Evolutionary conservation across 2,797 vertebrate genomes (phyloP), one percentile per base, ranked within the genome.

Genomic region (Petrocephalus sullivani): DNA sequence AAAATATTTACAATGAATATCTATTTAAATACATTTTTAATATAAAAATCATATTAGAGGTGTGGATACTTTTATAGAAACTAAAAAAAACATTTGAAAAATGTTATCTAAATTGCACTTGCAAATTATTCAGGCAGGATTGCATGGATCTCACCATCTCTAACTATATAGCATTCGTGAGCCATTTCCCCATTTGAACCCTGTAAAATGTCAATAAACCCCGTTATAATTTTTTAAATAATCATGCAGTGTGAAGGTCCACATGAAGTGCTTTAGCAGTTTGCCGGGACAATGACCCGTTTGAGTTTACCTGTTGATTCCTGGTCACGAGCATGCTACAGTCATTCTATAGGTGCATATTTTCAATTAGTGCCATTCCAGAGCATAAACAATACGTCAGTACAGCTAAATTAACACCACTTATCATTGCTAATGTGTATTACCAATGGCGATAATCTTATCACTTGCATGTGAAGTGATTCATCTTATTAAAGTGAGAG

Each of bases 381-480:
- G 23, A 41, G 37, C 28, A 87, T 46, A 82, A 82, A 91, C 86
- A 89, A 90, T 90, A 88, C 78, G 87, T 23, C 53, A 85, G 56
- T 87, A 90, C 89, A 87, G 56, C 54, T 58, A 82, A 54, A 85
- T 88, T 85, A 61, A 71, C 58, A 88, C 33, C 51, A 14, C 10
- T 19, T 67, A 23, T 23, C 49, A 54, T 23, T 49, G 61, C 60
- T 67, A 85, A 85, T 53, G 23, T 56, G 78, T 14, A 64, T 56
- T 90, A 88, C 84, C 90, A 87, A 89, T 91, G 91, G 92, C 92
- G 92, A 93, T 88, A 84, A 87, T 93, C 93, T 94, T 92, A 94
- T 94, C 92, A 91, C 21, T 54, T 28, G 23, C 57, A 89, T 88
- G 78, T 88, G 89, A 92, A 88, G 21, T 8, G 85, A 91, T 90